These are phyloP conservation scores for Gallinago jamesoni DNA, from an alignment of 2,113 vertebrate genomes.

Conservation along the genomic window DNA sequence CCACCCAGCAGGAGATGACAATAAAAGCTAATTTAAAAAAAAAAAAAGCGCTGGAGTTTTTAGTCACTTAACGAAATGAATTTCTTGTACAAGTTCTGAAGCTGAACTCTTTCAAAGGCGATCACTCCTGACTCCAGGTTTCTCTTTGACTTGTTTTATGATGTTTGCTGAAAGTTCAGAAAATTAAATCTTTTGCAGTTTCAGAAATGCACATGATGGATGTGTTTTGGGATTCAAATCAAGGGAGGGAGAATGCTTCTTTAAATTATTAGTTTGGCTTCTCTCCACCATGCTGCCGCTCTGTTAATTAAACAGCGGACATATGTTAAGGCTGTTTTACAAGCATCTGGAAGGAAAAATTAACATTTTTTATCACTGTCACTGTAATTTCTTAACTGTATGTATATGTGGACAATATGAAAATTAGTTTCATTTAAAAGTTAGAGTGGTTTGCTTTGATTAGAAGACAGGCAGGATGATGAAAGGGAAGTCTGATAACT, in stretches of 20 bases:
- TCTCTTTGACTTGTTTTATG: slow-evolving; percentile 73
- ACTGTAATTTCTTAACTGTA: slow-evolving; percentile 74
- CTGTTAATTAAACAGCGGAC: slow-evolving; percentile 78
- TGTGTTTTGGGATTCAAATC: slow-evolving; percentile 73
- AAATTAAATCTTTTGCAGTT: slow-evolving; percentile 76
- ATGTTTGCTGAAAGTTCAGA: slow-evolving; percentile 74
- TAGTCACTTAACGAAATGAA: slow-evolving; percentile 49
- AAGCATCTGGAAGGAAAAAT: slow-evolving; percentile 79
- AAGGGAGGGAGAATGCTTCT: slow-evolving; percentile 66
- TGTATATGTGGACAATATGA: slow-evolving; percentile 67
- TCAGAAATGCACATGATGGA: slow-evolving; percentile 74
- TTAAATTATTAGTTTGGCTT: slow-evolving; percentile 79
- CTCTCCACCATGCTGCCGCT: slow-evolving; percentile 71
- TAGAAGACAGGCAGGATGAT: slow-evolving; percentile 5
- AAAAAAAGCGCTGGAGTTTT: background rate
- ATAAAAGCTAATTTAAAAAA: slow-evolving; percentile 8
- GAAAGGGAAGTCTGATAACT: background rate
- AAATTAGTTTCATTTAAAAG: slow-evolving; percentile 67
- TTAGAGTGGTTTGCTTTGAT: slow-evolving; percentile 56
- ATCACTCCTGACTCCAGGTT: slow-evolving; percentile 57
- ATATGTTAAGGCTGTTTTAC: slow-evolving; percentile 77
- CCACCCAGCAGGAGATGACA: background rate
- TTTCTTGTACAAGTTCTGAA: slow-evolving; percentile 40
- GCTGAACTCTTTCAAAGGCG: slow-evolving; percentile 27
- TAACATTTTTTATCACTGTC: slow-evolving; percentile 79